Evolutionary conservation across 37 sponge, comb jelly and placozoan species (phyloP).

Genomic region (Halisarca cf. caerulea): DNA sequence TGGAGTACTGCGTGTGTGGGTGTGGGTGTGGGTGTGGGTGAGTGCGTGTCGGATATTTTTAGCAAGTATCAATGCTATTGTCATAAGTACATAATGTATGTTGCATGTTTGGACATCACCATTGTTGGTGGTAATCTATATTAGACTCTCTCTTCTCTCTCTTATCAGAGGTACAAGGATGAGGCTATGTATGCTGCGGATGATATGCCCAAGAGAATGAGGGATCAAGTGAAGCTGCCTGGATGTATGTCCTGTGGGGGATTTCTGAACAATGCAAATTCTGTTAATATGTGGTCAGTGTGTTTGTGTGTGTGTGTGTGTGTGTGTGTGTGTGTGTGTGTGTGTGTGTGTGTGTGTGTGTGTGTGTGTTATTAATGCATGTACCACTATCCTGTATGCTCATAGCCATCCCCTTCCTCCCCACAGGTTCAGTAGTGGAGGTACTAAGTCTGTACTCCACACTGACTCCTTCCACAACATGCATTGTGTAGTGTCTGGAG

Average conservation of each 20-base stretch:
- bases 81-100: too few relatives aligned
- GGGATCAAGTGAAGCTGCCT: slow-evolving; percentile 53
- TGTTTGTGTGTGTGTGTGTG: background rate
- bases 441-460: slow-evolving; percentile 83
- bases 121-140: too few relatives aligned
- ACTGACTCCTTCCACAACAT: slow-evolving; percentile 72
- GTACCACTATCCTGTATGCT: background rate
- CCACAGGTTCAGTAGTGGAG: slow-evolving; percentile 83
- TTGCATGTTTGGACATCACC: too few relatives aligned
- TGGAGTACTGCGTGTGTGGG: too few relatives aligned
- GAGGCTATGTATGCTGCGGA: slow-evolving; percentile 71
- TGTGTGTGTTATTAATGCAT: background rate
- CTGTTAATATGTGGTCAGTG: slow-evolving; percentile 54
- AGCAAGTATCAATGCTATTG: too few relatives aligned
- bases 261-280: slow-evolving; percentile 32
- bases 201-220: slow-evolving; percentile 41
- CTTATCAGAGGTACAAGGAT: slow-evolving; percentile 42
- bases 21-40: too few relatives aligned
- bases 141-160: background rate
- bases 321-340: background rate
- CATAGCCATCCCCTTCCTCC: slow-evolving; percentile 33
- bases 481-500: slow-evolving; percentile 72
- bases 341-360: slow-evolving; percentile 46
- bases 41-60: too few relatives aligned
- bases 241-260: slow-evolving; percentile 68